Evolutionary conservation across 2,113 vertebrate species (phyloP), one percentile per base, ranked within the genome.

Genomic region (Dicentrarchus labrax): DNA sequence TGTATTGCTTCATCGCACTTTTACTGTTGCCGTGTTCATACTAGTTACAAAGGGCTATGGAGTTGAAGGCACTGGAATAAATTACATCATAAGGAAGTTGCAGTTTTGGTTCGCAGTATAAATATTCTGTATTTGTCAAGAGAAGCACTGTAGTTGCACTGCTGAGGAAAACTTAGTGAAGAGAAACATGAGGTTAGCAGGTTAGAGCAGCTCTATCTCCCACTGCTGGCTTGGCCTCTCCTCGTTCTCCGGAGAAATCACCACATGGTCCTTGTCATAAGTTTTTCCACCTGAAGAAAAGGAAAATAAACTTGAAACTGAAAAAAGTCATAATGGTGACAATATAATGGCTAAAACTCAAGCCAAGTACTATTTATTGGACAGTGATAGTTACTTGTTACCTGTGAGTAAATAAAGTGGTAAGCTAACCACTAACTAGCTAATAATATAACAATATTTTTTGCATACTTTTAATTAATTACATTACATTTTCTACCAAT

Each of bases 191-290:
- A 54, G 30, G 36, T 19, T 1, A 85, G 67, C 22, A 41, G 70
- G 11, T 87, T 90, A 95, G 17, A 97, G 89, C 73, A 99, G 91
- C 48, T 96, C 89, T 2, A 98, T 38, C 24, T 96, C 94, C 98
- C 98, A 99, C 69, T 94, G 79, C 80, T 98, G 98, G 0, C 96
- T 95, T 0, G 87, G 79, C n/a, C 96, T 93, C 56, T 97, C 96
- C 1, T 97, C 95, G 0, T 85, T 83, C 53, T 61, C 45, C 0
- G 95, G 95, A 95, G 96, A 96, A 0, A 99, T 89, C 15, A 99
- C 94, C 66, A 95, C 96, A 0, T 97, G 96, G 67, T 99, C 96
- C 84, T 91, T 95, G 92, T 99, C 98, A 0, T 98, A 99, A 0
- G 93, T 86, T 82, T 92, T 95, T 2, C 98, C 97, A 0, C 98